Evolutionary conservation across 2,113 vertebrate species (phyloP).

Genomic region (Entomyzon cyanotis): DNA sequence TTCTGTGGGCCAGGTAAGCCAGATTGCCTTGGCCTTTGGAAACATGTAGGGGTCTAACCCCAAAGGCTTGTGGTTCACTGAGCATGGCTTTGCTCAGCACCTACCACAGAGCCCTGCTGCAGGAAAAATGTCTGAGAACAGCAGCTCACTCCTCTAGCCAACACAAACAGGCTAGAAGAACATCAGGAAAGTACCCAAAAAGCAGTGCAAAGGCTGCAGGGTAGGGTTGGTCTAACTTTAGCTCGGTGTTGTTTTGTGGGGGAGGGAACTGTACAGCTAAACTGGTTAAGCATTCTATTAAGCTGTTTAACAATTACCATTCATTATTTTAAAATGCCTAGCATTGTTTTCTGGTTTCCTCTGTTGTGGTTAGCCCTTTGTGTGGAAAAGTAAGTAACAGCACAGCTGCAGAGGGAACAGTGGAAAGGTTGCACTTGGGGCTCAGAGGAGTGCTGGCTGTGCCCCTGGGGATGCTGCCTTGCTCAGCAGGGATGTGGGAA

Average conservation of each 20-base stretch:
- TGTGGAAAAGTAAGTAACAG: not conserved
- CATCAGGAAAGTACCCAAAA: not conserved
- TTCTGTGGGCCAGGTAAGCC: not conserved
- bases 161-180: not conserved
- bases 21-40: not conserved
- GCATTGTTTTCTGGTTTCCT: constrained; percentile 27
- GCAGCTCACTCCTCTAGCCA: not conserved
- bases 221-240: not conserved
- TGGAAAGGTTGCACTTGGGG: not conserved
- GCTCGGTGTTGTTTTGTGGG: not conserved
- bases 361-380: constrained; percentile 24
- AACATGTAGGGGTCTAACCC: not conserved
- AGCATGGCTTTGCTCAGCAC: not conserved
- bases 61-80: not conserved
- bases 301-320: not conserved
- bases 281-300: not conserved
- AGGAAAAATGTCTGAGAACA: not conserved
- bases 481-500: not conserved
- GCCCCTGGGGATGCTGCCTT: fast-evolving
- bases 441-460: not conserved
- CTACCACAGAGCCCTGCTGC: not conserved
- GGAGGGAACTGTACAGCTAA: not conserved
- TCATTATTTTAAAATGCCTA: not conserved
- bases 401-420: not conserved
- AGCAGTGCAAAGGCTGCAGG: not conserved